Evolutionary conservation across 2,888 invertebrate genomes (phyloP).

Genomic region (Callyntrura sp.): DNA sequence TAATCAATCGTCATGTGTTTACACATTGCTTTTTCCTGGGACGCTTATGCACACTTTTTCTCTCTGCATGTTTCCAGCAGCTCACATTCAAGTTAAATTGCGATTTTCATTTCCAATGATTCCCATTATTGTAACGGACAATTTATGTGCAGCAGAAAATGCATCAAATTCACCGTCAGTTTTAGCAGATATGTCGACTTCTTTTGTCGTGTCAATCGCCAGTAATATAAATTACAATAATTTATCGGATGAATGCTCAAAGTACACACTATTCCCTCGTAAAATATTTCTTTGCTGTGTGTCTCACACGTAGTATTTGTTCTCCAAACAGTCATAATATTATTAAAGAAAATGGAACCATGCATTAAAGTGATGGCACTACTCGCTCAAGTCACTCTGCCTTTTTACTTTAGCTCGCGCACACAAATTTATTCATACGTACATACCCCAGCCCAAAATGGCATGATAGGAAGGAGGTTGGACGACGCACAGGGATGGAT

Average conservation of each 20-base stretch:
- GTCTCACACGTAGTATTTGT: background rate
- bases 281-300: background rate
- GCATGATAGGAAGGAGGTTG: background rate
- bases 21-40: background rate
- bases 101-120: background rate
- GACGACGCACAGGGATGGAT: background rate
- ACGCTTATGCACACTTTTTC: background rate
- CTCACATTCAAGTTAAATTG: background rate
- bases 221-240: conserved; percentile 16
- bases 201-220: background rate
- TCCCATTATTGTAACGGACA: background rate
- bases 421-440: background rate
- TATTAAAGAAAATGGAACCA: background rate
- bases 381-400: background rate
- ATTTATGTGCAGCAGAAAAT: background rate
- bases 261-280: background rate
- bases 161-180: conserved; percentile 9
- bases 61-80: background rate
- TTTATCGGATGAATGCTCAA: background rate
- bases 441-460: background rate
- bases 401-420: background rate
- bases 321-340: background rate
- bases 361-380: background rate
- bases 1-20: conserved; percentile 49
- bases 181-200: background rate